Conservation (phyloP, 2,113 vertebrate genomes). For the Saccopteryx bilineata region DNA sequence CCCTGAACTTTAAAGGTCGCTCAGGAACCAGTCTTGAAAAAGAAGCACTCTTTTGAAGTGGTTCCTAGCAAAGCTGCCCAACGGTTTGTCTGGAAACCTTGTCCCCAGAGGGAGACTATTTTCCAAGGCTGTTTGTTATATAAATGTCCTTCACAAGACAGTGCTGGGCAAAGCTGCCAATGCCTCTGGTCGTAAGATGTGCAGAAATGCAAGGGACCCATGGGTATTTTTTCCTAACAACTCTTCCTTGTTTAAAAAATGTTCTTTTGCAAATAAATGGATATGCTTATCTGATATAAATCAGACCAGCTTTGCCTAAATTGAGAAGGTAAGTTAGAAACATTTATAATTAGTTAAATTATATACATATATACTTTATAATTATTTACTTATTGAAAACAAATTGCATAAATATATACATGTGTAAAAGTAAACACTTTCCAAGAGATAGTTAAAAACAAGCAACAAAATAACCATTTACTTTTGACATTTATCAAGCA, state of each 20-base stretch:
- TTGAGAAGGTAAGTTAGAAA: conserved; percentile 25
- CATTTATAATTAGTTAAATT: conserved; percentile 34
- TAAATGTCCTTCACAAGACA: not conserved
- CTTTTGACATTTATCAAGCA: conserved; percentile 32
- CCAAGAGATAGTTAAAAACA: conserved; percentile 47
- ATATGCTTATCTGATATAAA: not conserved
- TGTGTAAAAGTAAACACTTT: conserved; percentile 7
- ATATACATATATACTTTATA: not conserved
- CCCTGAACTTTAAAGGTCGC: not conserved
- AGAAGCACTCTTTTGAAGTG: not conserved
- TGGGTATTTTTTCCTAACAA: not conserved
- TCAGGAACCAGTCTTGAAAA: not conserved
- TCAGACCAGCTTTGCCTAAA: not conserved
- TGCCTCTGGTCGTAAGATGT: not conserved
- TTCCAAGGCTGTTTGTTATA: not conserved
- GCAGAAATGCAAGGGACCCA: not conserved
- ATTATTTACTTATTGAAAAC: conserved; percentile 44
- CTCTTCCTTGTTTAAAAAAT: not conserved
- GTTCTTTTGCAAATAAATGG: not conserved
- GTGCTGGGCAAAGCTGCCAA: not conserved
- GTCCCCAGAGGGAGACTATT: not conserved
- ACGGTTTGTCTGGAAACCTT: not conserved
- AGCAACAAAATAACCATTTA: conserved; percentile 25
- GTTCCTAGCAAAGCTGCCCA: not conserved
- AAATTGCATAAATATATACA: not conserved